Percentiles rank a stretch among this genome's conserved stretches.
Evolutionary conservation across 2,797 vertebrate genomes (phyloP).

Genomic region (Alca torda): DNA sequence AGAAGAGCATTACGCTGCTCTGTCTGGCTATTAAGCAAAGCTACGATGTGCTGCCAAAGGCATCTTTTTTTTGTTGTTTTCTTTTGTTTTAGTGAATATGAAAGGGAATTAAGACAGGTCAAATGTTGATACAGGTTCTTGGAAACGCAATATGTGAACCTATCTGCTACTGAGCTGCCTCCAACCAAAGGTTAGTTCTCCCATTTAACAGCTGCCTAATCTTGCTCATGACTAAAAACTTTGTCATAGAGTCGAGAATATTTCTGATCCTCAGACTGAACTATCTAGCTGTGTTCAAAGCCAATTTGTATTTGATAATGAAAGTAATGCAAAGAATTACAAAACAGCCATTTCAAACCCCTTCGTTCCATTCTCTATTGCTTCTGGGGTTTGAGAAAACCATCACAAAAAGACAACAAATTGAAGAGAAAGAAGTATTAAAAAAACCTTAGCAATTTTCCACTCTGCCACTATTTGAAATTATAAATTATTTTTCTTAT

Average conservation of each 20-base stretch:
- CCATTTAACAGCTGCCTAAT: not conserved
- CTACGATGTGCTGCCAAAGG: not conserved
- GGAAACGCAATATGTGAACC: not conserved
- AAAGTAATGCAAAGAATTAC: not conserved
- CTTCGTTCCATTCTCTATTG: not conserved
- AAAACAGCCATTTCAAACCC: not conserved
- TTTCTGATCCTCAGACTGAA: not conserved
- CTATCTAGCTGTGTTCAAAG: not conserved
- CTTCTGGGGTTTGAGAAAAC: not conserved
- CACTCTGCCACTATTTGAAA: not conserved
- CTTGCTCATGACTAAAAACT: not conserved
- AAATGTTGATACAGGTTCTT: not conserved
- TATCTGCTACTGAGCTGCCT: not conserved
- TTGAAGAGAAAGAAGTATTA: not conserved
- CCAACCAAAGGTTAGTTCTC: not conserved
- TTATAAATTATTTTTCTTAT: not conserved
- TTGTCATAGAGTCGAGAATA: fast-evolving
- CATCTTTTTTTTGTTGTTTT: not conserved
- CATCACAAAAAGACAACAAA: not conserved
- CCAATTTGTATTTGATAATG: not conserved
- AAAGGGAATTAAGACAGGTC: not conserved
- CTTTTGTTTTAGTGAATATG: not conserved
- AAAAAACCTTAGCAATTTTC: not conserved
- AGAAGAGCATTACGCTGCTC: not conserved
- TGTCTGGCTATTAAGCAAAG: not conserved